These are phyloP conservation scores for Odontomyia ornata DNA, from an alignment of 2,888 invertebrate species.

Conservation along the genomic window DNA sequence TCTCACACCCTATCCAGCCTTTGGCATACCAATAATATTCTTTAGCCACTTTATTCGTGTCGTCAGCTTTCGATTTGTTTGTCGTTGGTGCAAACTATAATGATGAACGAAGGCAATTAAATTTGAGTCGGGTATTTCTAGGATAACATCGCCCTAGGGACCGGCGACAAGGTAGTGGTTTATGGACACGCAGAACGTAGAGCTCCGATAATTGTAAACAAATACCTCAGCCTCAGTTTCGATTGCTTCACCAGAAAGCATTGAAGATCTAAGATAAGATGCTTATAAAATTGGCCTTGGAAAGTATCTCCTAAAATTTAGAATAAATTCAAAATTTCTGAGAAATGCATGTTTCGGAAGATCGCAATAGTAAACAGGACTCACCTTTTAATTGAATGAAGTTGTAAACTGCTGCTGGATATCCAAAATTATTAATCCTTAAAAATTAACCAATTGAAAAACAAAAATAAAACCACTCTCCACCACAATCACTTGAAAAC, in stretches of 20 bases:
- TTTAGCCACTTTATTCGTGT: conserved; percentile 16
- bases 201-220: neutral
- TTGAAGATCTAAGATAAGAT: too few species aligned
- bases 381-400: neutral
- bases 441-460: neutral
- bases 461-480: neutral
- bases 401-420: neutral
- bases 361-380: neutral
- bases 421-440: conserved; percentile 26
- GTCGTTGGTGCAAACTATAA: neutral
- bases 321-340: neutral
- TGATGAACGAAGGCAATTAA: conserved; percentile 36
- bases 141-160: conserved; percentile 23
- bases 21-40: conserved; percentile 5
- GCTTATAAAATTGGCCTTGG: neutral
- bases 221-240: neutral
- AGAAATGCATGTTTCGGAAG: neutral
- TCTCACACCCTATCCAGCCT: conserved; percentile 7
- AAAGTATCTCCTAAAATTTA: too few species aligned
- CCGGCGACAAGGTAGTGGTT: neutral
- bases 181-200: neutral
- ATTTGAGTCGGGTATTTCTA: conserved; percentile 16
- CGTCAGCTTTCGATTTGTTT: conserved; percentile 36
- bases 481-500: conserved; percentile 12
- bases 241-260: too few species aligned